Evolutionary conservation across 2,888 invertebrate species (phyloP).

Genomic region (Andrena trimmerana): DNA sequence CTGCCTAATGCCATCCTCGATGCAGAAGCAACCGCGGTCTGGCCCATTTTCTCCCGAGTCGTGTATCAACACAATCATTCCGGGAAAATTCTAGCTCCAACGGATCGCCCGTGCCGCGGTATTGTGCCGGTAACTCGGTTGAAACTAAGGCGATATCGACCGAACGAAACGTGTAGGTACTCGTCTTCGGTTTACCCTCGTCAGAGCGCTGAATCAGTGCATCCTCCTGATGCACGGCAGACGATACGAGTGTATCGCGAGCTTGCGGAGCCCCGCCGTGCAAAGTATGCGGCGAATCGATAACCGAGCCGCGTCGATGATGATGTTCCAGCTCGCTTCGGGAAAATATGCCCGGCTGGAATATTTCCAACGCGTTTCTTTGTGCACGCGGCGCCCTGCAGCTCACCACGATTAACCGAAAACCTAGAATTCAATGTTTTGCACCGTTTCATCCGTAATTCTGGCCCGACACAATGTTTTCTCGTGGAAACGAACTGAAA

Average conservation of each 20-base stretch:
- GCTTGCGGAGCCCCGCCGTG: background rate
- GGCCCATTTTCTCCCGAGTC: background rate
- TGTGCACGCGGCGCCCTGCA: background rate
- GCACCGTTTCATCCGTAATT: background rate
- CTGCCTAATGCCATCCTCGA: background rate
- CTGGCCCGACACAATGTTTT: no score
- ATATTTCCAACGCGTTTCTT: background rate
- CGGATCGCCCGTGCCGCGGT: background rate
- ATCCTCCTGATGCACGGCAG: slow-evolving; percentile 20
- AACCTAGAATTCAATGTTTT: background rate
- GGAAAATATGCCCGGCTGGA: slow-evolving; percentile 9
- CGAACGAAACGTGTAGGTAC: slow-evolving; percentile 38
- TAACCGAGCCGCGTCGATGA: slow-evolving; percentile 26
- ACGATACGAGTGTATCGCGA: slow-evolving; percentile 12
- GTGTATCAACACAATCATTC: background rate
- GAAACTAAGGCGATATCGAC: slow-evolving; percentile 46
- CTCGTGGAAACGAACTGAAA: no score
- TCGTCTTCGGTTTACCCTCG: slow-evolving; percentile 28
- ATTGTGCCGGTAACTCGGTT: background rate
- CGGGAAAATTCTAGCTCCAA: background rate
- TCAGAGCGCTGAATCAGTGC: slow-evolving; percentile 35
- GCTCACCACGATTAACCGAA: no score
- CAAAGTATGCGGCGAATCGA: slow-evolving; percentile 48
- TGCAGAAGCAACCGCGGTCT: background rate
- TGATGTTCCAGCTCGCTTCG: slow-evolving; percentile 13